Base-by-base conservation (phyloP, 1,140 invertebrate species). In the Halesus radiatus region DNA sequence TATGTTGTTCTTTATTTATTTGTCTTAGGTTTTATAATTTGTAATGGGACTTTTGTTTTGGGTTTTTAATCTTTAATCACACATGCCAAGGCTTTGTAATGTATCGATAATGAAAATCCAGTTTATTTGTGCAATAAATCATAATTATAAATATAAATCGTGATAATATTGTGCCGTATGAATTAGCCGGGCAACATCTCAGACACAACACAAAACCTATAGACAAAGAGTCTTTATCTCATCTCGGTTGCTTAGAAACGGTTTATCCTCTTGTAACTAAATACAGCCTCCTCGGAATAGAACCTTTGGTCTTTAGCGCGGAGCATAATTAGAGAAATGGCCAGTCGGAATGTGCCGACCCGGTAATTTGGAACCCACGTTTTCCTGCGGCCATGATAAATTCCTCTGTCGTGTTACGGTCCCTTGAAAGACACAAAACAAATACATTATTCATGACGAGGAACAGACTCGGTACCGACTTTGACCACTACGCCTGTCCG, bases 391-490 rank as follows among this genome's bases (percentile, higher is more conserved):
- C 45, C 45, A 72, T 72, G 68, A 72, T 72, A 72, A 72, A 72
- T 72, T 72, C 53, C 68, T 72, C 18, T 72, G 68, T 72, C 68
- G 68, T 72, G 68, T 72, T 52, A 16, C 15, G 68, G 68, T 72
- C 68, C 22, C 45, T 72, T 26, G 68, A 72, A 72, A 72, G 68
- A 72, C 68, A 72, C 68, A 72, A 72, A 72, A 72, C 68, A 72
- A 72, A 72, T 72, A 72, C 68, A 72, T 72, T 72, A 72, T 72
- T 72, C 68, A 72, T 72, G 68, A 72, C 45, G 68, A 72, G 50
- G 52, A 72, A 53, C 68, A 72, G 68, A 22, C 68, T 45, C 68
- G 68, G 68, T 53, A 52, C 20, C 52, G 54, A 54, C 68, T 72
- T 72, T 52, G 45, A 72, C 68, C 68, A 72, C 68, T 26, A 53